Conservation (phyloP, 2,888 invertebrate species). For the Drosophila stalkeri region DNA sequence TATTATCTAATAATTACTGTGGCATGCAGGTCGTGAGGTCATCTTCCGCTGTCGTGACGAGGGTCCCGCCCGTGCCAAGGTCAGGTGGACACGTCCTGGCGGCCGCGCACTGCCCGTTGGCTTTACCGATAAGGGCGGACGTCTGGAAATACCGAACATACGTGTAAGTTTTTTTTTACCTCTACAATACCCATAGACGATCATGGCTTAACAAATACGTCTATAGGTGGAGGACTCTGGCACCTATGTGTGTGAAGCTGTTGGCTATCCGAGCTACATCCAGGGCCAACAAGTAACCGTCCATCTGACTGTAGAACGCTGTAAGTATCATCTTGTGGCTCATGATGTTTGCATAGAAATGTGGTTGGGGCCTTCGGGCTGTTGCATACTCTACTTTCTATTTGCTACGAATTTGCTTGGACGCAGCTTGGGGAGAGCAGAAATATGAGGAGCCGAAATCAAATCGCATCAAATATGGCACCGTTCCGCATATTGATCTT, state of each 20-base stretch:
- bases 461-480: conserved; percentile 86
- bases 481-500: conserved; percentile 87
- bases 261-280: conserved; percentile 87
- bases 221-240: conserved; percentile 90
- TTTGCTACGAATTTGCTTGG: conserved; percentile 31
- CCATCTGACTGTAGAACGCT: conserved; percentile 90
- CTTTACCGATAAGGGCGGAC: conserved; percentile 91
- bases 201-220: no score
- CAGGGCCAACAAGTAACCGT: conserved; percentile 90
- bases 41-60: conserved; percentile 97
- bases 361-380: not conserved
- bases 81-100: conserved; percentile 91
- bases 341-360: not conserved
- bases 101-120: conserved; percentile 91
- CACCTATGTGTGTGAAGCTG: conserved; percentile 93
- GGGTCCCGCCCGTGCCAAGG: conserved; percentile 91
- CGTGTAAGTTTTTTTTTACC: conserved; percentile 85
- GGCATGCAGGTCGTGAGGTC: conserved; percentile 93
- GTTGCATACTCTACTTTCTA: not conserved
- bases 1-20: conserved; percentile 23
- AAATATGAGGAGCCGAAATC: conserved; percentile 79
- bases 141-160: conserved; percentile 94
- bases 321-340: conserved; percentile 87
- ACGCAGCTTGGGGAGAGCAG: conserved; percentile 85
- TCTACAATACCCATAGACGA: not conserved